Evolutionary conservation across 2,888 invertebrate genomes (phyloP).

Genomic region (Lordiphosa andalusiaca): DNA sequence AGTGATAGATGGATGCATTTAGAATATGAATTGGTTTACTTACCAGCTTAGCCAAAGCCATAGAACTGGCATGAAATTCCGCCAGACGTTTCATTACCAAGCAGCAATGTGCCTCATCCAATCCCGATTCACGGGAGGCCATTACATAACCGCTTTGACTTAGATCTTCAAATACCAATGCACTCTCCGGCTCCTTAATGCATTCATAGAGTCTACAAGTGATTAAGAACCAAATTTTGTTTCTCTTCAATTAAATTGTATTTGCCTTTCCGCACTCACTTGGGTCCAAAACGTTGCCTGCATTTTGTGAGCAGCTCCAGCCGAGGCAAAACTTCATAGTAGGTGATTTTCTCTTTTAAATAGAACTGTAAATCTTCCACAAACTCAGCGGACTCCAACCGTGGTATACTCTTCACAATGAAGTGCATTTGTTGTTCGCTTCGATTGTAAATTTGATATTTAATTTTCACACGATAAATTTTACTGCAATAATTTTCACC

Average conservation of each 20-base stretch:
- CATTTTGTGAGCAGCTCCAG: slow-evolving; percentile 78
- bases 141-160: slow-evolving; percentile 81
- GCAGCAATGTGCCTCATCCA: slow-evolving; percentile 82
- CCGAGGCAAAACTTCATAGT: slow-evolving; percentile 76
- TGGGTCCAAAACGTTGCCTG: slow-evolving; percentile 67
- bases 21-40: slow-evolving; percentile 10
- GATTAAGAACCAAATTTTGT: background rate
- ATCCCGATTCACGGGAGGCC: slow-evolving; percentile 81
- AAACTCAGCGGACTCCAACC: slow-evolving; percentile 47
- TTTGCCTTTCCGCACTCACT: slow-evolving; percentile 40
- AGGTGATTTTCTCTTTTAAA: slow-evolving; percentile 80
- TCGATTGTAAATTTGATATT: slow-evolving; percentile 28
- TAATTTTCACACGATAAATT: slow-evolving; percentile 69
- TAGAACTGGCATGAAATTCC: slow-evolving; percentile 82
- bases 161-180: slow-evolving; percentile 78
- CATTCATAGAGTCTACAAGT: slow-evolving; percentile 66
- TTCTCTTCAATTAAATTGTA: too few species aligned
- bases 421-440: slow-evolving; percentile 26
- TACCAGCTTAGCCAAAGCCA: slow-evolving; percentile 81
- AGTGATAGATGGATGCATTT: too few species aligned
- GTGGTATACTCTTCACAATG: slow-evolving; percentile 62
- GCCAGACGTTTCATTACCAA: slow-evolving; percentile 82
- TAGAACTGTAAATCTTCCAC: slow-evolving; percentile 80
- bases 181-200: slow-evolving; percentile 60
- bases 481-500: slow-evolving; percentile 78